A percentile compares a stretch with the other conserved stretches of the same genome.
These are phyloP conservation scores for Oncopeltus fasciatus DNA, from an alignment of 1,140 invertebrate species.

Conservation along the genomic window DNA sequence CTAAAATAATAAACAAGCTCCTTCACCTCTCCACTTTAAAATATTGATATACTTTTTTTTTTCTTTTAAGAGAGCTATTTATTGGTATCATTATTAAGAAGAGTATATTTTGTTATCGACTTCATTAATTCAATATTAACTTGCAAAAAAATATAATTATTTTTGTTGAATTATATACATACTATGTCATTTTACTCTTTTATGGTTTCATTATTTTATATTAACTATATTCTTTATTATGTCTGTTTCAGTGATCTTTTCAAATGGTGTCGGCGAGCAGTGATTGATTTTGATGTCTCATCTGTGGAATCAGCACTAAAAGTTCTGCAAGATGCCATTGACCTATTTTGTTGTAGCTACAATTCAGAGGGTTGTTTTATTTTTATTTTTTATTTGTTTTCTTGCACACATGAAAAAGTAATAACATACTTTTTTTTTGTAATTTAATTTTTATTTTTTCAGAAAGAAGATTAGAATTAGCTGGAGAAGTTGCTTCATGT, in stretches of 20 bases:
- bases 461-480: constrained; percentile 46
- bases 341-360: constrained; percentile 74
- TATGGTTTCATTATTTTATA: no score
- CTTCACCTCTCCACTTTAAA: no score
- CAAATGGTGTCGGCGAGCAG: constrained; percentile 75
- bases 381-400: background rate
- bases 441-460: constrained; percentile 10
- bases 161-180: no score
- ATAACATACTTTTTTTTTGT: background rate
- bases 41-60: no score
- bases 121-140: no score
- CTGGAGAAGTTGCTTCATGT: constrained; percentile 59
- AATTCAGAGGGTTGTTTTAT: constrained; percentile 33
- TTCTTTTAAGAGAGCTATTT: no score
- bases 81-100: no score
- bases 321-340: constrained; percentile 78
- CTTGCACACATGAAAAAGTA: background rate
- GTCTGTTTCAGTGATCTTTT: constrained; percentile 72
- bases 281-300: constrained; percentile 55
- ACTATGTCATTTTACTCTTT: no score
- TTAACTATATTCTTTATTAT: no score
- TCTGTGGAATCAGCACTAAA: constrained; percentile 57
- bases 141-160: no score
- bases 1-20: no score
- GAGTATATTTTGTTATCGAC: no score